phyloP scores from a whole-genome alignment of 2,888 invertebrate species.

The Dynastes maya region DNA sequence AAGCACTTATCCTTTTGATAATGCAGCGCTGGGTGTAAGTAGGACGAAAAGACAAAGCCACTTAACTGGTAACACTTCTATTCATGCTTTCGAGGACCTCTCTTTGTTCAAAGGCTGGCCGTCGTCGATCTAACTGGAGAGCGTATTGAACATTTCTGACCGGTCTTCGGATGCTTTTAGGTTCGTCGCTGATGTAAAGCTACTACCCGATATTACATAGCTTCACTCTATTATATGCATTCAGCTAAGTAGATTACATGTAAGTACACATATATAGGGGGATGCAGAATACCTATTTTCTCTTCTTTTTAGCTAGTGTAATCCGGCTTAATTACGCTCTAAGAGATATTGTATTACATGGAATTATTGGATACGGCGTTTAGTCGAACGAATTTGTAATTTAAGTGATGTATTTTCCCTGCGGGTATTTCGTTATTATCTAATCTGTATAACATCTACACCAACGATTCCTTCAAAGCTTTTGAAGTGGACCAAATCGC shows the following conservation, averaged over 20 bases:
- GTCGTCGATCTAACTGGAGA: constrained; percentile 18
- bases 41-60: constrained; percentile 50
- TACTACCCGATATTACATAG: constrained; percentile 11
- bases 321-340: not conserved
- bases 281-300: not conserved
- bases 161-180: constrained; percentile 36
- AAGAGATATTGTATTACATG: not conserved
- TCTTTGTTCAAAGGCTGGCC: constrained; percentile 41
- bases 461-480: no score
- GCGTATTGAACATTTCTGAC: constrained; percentile 46
- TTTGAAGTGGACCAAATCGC: no score
- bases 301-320: no score
- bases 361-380: no score
- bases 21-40: constrained; percentile 32
- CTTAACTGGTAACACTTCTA: constrained; percentile 49
- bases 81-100: constrained; percentile 43
- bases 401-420: no score
- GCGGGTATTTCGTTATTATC: no score
- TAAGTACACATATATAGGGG: not conserved
- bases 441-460: no score
- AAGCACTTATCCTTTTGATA: constrained; percentile 42
- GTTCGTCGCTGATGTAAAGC: constrained; percentile 23
- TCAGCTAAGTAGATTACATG: no score
- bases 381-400: no score
- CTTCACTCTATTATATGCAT: constrained; percentile 9